Conservation (phyloP, 2,888 invertebrate genomes). For the Drosophila longiperda region DNA sequence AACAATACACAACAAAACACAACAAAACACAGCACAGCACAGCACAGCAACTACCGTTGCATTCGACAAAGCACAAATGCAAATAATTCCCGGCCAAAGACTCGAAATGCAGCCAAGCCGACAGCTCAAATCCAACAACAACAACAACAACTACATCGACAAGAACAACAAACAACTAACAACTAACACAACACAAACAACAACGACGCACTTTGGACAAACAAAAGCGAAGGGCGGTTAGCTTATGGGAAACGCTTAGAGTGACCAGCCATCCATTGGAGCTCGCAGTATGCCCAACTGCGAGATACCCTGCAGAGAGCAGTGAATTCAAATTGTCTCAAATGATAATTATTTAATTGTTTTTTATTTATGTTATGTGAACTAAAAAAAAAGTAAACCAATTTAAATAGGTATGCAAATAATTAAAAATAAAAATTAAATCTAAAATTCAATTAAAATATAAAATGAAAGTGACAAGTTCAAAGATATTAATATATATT, state of each 20-base stretch:
- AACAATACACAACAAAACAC: slow-evolving; percentile 59
- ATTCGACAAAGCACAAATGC: slow-evolving; percentile 60
- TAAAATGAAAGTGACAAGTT: neutral
- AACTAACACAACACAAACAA: slow-evolving; percentile 31
- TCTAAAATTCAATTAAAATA: neutral
- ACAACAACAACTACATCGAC: neutral
- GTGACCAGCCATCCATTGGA: slow-evolving; percentile 55
- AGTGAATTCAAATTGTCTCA: too few relatives aligned
- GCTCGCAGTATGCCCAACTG: neutral
- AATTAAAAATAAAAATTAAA: neutral
- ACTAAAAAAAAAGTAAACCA: neutral
- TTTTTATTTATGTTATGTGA: neutral
- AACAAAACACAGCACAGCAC: slow-evolving; percentile 49
- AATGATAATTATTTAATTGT: neutral
- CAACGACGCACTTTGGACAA: slow-evolving; percentile 56
- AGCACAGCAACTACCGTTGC: slow-evolving; percentile 65
- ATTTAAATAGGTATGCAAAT: neutral
- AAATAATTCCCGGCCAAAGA: slow-evolving; percentile 54
- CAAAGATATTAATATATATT: neutral
- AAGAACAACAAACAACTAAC: slow-evolving; percentile 20
- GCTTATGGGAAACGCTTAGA: slow-evolving; percentile 67
- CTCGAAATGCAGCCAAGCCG: slow-evolving; percentile 26
- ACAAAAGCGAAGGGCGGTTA: slow-evolving; percentile 47
- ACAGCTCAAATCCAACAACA: slow-evolving; percentile 25
- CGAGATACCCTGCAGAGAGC: slow-evolving; percentile 17